These are phyloP conservation scores for Drosophila borealis DNA, from an alignment of 2,888 invertebrate genomes.

Conservation along the genomic window DNA sequence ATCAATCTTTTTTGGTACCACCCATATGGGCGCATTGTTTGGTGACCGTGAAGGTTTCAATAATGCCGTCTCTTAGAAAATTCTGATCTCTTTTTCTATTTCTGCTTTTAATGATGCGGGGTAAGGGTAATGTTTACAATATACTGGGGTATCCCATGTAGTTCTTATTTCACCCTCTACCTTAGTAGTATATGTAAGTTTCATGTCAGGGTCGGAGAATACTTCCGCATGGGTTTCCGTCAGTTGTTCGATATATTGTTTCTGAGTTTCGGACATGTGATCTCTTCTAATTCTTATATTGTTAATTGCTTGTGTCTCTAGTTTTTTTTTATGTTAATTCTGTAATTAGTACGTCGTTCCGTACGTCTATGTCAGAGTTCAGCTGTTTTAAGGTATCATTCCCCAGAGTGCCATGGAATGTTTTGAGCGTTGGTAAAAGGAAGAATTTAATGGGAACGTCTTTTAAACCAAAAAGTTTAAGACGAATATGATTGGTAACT, in stretches of 20 bases:
- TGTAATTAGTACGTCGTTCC: not conserved
- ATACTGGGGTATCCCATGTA: too few relatives aligned
- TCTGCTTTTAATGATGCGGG: not conserved
- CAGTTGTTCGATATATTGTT: not conserved
- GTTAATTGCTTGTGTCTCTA: not conserved
- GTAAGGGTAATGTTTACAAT: too few relatives aligned
- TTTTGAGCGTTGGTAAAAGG: not conserved
- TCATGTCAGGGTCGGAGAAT: conserved; percentile 6
- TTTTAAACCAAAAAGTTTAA: not conserved
- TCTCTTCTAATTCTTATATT: not conserved
- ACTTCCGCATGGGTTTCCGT: not conserved
- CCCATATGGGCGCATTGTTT: not conserved
- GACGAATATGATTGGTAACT: not conserved
- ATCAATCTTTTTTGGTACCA: conserved; percentile 1
- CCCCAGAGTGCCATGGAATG: not conserved
- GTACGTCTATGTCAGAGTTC: not conserved
- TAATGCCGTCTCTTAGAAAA: not conserved
- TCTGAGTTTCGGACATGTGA: not conserved
- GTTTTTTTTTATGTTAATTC: not conserved
- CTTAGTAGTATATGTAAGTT: conserved; percentile 4
- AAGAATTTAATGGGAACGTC: not conserved
- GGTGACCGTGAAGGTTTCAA: conserved; percentile 13
- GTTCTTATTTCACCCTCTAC: conserved; percentile 1
- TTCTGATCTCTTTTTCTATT: conserved; percentile 1
- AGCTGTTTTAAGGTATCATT: not conserved